Evolutionary conservation across 2,797 vertebrate genomes (phyloP).

Genomic region (Discoglossus pictus): DNA sequence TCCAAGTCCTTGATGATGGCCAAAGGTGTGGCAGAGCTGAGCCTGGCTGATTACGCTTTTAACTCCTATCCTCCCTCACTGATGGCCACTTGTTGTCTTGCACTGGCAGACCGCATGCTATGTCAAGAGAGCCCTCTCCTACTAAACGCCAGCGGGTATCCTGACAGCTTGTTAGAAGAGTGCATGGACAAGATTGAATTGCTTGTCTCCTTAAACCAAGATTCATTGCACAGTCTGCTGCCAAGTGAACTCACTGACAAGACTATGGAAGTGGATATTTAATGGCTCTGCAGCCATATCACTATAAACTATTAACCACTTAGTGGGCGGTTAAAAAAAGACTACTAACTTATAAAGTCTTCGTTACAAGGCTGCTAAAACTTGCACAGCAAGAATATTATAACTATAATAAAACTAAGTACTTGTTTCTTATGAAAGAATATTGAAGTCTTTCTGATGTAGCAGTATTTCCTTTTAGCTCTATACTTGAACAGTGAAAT

Average conservation of each 20-base stretch:
- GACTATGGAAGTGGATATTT: constrained; percentile 44
- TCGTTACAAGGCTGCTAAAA: constrained; percentile 2
- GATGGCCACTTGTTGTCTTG: constrained; percentile 79
- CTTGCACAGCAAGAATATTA: background rate
- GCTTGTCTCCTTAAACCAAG: constrained; percentile 81
- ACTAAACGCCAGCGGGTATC: constrained; percentile 60
- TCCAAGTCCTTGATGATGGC: constrained; percentile 71
- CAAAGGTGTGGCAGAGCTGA: constrained; percentile 80
- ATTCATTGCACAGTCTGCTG: constrained; percentile 66
- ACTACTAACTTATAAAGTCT: background rate
- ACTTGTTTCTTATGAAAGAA: constrained; percentile 8
- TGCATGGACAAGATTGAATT: constrained; percentile 81
- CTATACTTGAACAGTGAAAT: constrained; percentile 28
- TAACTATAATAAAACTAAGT: constrained; percentile 14
- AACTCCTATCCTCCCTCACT: constrained; percentile 82
- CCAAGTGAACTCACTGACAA: constrained; percentile 54
- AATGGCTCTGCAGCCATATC: background rate
- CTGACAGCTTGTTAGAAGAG: constrained; percentile 62
- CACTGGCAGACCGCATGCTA: constrained; percentile 75
- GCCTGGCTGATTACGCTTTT: constrained; percentile 90
- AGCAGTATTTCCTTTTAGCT: constrained; percentile 45
- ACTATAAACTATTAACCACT: too few species aligned
- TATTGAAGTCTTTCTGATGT: background rate
- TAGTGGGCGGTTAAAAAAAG: background rate
- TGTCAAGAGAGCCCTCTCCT: constrained; percentile 47